A percentile compares a stretch with the other conserved stretches of the same genome.
Evolutionary conservation across 2,888 invertebrate genomes (phyloP).

Genomic region (Oligia strigilis): DNA sequence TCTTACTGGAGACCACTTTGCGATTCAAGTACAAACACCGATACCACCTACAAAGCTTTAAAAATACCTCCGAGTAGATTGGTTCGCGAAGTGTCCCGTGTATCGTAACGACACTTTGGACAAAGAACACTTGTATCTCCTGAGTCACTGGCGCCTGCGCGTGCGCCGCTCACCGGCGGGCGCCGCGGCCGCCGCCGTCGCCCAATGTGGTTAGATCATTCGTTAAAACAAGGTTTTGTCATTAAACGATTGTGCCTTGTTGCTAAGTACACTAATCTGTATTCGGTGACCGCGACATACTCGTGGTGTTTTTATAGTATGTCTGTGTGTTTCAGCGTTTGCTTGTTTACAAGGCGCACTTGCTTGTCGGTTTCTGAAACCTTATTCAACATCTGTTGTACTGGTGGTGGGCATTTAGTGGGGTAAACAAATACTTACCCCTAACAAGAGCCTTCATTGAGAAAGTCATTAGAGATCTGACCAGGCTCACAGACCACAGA

Average conservation of each 20-base stretch:
- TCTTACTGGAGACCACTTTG: not conserved
- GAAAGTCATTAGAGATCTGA: not conserved
- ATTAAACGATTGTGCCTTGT: constrained; percentile 42
- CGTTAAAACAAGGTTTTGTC: constrained; percentile 58
- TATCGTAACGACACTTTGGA: constrained; percentile 46
- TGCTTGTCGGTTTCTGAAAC: too few relatives aligned
- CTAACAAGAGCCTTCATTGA: not conserved
- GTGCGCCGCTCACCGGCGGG: constrained; percentile 44
- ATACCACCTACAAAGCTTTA: not conserved
- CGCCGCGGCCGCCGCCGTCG: constrained; percentile 23
- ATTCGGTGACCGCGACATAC: not conserved
- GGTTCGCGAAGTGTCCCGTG: constrained; percentile 1
- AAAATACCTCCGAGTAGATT: constrained; percentile 3
- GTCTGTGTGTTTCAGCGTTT: not conserved
- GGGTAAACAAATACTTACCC: too few relatives aligned
- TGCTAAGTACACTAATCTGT: constrained; percentile 36
- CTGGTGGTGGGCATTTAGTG: not conserved
- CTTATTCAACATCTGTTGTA: not conserved
- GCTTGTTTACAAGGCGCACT: not conserved
- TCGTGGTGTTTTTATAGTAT: not conserved
- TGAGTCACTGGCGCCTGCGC: constrained; percentile 66
- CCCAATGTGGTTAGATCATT: constrained; percentile 63
- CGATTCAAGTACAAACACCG: not conserved
- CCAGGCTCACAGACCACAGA: not conserved
- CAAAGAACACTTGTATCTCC: constrained; percentile 60